Base-by-base conservation (phyloP, 2,113 vertebrate genomes). In the Morone saxatilis region DNA sequence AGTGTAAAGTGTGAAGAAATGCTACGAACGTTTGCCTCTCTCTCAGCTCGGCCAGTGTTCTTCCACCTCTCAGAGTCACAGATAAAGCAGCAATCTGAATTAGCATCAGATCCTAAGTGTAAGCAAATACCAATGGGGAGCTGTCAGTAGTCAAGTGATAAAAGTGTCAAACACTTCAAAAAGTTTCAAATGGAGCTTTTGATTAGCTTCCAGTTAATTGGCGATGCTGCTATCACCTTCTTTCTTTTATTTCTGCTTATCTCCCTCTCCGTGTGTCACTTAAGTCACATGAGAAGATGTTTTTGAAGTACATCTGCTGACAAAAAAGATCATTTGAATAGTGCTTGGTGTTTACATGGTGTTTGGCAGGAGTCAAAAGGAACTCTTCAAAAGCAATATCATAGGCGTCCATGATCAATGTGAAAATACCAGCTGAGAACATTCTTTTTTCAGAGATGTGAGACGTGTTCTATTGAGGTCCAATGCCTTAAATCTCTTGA, bases 341-440 rank as follows among this genome's bases (percentile, higher is more conserved):
- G 56, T 40, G 67, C 51, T 57, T 43, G 73, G 78, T 89, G 86
- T 92, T 89, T 89, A 90, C 80, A 87, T 47, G 66, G 22, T 62
- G 80, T 81, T 79, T 91, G 83, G 81, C 84, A 72, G 77, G 68
- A 91, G 79, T 91, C 86, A 82, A 88, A 91, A 84, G 65, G 41
- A 79, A 68, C 59, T 43, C 54, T 80, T 93, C 87, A 84, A 83
- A 92, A 76, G 38, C 66, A 73, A 78, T 84, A 92, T 87, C 86
- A 81, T 4, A 83, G 68, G 41, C 53, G 19, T 74, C 66, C 36
- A n/a, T 68, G 84, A 91, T 90, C 87, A 87, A 81, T 84, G 72
- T 56, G 2, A 25, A 63, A 80, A 48, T 22, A 72, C 68, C 78
- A 84, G 25, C 38, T 19, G 53, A 83, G 67, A 80, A 50, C 10